Conservation (phyloP, 2,797 vertebrate genomes). For the Rousettus madagascariensis region DNA sequence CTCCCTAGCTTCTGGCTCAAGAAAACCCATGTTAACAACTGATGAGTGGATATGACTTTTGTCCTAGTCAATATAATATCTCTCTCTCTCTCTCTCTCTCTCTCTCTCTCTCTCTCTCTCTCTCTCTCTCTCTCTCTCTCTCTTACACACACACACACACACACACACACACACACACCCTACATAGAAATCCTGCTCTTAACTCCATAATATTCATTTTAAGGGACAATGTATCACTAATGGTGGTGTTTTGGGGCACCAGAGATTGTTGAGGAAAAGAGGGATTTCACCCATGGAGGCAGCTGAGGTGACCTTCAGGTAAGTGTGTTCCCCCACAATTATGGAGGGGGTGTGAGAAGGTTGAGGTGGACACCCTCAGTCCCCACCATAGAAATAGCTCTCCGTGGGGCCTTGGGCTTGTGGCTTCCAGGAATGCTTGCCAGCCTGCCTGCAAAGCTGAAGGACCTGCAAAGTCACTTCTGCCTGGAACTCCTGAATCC, state of each 20-base stretch:
- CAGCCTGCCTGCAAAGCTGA: background rate
- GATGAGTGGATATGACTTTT: background rate
- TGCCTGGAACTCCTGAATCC: background rate
- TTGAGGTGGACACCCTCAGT: background rate
- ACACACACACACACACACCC: background rate
- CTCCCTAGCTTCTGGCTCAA: background rate
- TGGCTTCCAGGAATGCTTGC: background rate
- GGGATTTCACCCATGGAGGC: background rate
- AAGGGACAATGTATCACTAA: background rate
- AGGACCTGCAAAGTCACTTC: background rate
- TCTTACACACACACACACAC: background rate
- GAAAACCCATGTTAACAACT: background rate
- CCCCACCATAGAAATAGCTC: background rate
- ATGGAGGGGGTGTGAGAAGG: background rate
- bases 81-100: too few species aligned
- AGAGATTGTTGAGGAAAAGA: background rate
- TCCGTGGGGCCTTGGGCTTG: accelerated
- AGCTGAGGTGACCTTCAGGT: background rate
- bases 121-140: too few species aligned
- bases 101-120: too few species aligned
- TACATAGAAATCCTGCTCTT: background rate
- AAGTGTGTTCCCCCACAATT: background rate
- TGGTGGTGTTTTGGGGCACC: background rate
- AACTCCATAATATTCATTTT: background rate
- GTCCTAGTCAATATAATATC: background rate